Evolutionary conservation across 1,140 invertebrate species (phyloP).

Genomic region (Bombus waltoni): DNA sequence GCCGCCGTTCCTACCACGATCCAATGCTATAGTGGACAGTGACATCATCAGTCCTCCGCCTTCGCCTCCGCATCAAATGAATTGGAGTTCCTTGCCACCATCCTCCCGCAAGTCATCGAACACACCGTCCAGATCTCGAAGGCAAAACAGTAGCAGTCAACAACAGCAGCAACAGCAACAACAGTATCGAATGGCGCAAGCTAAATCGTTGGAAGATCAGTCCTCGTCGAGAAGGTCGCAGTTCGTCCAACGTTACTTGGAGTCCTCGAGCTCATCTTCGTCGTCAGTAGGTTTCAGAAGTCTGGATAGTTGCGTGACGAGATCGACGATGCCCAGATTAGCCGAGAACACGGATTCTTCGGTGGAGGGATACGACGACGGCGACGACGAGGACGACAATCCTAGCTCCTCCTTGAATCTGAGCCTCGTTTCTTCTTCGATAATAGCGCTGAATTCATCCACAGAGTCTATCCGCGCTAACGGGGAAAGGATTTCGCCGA

Average conservation of each 20-base stretch:
- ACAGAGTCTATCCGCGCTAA: constrained; percentile 73
- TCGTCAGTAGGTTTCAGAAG: constrained; percentile 84
- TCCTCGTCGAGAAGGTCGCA: constrained; percentile 80
- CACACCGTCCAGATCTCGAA: constrained; percentile 66
- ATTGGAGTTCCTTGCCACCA: constrained; percentile 77
- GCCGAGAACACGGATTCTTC: constrained; percentile 85
- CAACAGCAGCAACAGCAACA: constrained; percentile 75
- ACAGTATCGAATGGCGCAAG: constrained; percentile 81
- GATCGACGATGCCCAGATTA: constrained; percentile 82
- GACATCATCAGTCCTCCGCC: constrained; percentile 83
- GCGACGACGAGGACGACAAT: constrained; percentile 84
- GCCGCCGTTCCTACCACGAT: constrained; percentile 82
- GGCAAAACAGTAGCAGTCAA: constrained; percentile 48
- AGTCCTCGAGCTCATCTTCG: constrained; percentile 84
- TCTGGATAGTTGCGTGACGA: constrained; percentile 83
- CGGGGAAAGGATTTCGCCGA: constrained; percentile 79
- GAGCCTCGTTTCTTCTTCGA: constrained; percentile 67
- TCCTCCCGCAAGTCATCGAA: constrained; percentile 63
- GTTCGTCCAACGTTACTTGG: constrained; percentile 83
- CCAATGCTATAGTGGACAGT: constrained; percentile 84
- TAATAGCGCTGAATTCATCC: constrained; percentile 72
- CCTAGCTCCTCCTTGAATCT: constrained; percentile 81
- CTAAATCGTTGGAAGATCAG: constrained; percentile 84
- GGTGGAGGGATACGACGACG: constrained; percentile 84
- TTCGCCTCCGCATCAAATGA: constrained; percentile 76